Evolutionary conservation across 2,797 vertebrate species (phyloP).

Genomic region (Delichon dasypus): DNA sequence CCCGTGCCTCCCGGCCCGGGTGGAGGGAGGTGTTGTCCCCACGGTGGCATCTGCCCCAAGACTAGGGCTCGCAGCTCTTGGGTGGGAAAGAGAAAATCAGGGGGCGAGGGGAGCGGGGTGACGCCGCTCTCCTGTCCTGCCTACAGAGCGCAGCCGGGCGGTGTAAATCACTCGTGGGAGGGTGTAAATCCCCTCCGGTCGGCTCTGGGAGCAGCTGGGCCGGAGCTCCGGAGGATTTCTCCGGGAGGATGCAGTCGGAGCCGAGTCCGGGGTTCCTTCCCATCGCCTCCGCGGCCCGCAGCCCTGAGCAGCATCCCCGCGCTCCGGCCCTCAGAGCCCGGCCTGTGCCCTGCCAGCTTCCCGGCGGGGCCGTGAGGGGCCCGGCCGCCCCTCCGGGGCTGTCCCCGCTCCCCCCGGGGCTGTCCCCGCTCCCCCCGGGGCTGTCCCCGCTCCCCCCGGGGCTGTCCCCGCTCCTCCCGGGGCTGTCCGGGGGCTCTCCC

Average conservation of each 20-base stretch:
- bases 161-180: background rate
- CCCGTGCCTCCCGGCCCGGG: background rate
- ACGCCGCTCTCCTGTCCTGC: background rate
- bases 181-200: background rate
- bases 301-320: background rate
- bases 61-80: background rate
- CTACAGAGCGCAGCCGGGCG: background rate
- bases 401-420: background rate
- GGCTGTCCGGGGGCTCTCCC: fast-evolving
- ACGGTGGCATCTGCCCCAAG: background rate
- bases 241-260: background rate
- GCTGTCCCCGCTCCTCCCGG: background rate
- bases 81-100: background rate
- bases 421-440: background rate
- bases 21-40: fast-evolving
- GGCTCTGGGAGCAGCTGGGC: background rate
- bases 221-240: background rate
- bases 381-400: background rate
- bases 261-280: background rate
- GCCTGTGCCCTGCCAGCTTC: background rate
- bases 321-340: background rate
- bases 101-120: background rate
- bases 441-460: background rate
- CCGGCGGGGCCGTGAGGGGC: background rate
- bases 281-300: background rate